Percentiles rank a stretch among this genome's conserved stretches.
Conservation (phyloP, 2,113 vertebrate species). For the Gopherus flavomarginatus region DNA sequence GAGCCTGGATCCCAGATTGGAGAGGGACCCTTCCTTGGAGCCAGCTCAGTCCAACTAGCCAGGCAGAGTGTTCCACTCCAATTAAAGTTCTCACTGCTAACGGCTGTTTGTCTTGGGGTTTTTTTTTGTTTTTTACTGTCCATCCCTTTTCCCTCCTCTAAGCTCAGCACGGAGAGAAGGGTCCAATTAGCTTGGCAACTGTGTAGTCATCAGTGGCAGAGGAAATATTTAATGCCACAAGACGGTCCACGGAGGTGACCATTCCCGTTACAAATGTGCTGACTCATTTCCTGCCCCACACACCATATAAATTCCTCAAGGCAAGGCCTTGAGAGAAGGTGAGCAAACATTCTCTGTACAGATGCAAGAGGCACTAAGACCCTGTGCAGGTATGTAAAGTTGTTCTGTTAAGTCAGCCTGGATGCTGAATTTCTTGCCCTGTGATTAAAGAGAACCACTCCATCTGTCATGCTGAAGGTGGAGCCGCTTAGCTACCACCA, state of each 20-base stretch:
- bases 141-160: background rate
- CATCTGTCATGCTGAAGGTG: background rate
- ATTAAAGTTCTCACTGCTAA: constrained; percentile 44
- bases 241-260: background rate
- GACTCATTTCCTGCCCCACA: background rate
- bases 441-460: background rate
- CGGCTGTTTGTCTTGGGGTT: background rate
- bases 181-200: background rate
- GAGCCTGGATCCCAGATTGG: background rate
- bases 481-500: no score
- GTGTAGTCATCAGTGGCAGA: background rate
- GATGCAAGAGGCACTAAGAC: background rate
- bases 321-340: background rate
- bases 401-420: background rate
- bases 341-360: no score
- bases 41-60: constrained; percentile 1
- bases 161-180: background rate
- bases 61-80: constrained; percentile 9
- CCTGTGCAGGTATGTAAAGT: background rate
- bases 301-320: background rate
- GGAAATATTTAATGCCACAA: background rate
- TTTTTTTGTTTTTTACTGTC: background rate
- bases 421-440: background rate
- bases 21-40: background rate
- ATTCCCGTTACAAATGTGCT: background rate